Percentiles rank a stretch among this genome's conserved stretches.
phyloP scores from a whole-genome alignment of 92 coral and sea anemone species.

The Zoanthus solanderi region DNA sequence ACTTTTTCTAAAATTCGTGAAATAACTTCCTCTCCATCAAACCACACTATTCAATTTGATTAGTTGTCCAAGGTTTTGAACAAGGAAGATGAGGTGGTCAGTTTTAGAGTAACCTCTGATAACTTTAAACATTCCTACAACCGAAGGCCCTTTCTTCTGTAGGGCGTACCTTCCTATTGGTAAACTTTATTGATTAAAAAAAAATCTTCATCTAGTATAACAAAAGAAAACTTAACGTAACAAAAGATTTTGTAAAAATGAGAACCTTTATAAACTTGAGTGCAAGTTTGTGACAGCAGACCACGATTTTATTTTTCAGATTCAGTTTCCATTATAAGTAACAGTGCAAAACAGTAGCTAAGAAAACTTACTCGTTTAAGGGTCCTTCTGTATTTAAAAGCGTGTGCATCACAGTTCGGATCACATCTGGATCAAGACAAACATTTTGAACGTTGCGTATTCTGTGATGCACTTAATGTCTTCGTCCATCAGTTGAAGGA shows the following conservation, averaged over 20 bases:
- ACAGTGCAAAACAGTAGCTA: background rate
- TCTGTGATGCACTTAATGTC: background rate
- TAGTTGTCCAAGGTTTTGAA: background rate
- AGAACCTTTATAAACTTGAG: too few relatives aligned
- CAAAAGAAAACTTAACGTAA: too few relatives aligned
- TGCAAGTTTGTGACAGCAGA: too few relatives aligned
- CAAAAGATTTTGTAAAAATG: too few relatives aligned
- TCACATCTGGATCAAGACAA: slow-evolving; percentile 2
- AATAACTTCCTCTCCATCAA: slow-evolving; percentile 1
- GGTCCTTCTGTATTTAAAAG: slow-evolving; percentile 2
- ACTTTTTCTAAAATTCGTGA: background rate
- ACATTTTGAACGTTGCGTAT: slow-evolving; percentile 1
- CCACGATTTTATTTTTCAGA: too few relatives aligned
- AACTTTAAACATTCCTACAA: slow-evolving; percentile 55
- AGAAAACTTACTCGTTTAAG: background rate
- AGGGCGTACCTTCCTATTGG: too few relatives aligned
- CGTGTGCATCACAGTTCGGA: slow-evolving; percentile 21
- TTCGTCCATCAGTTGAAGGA: background rate
- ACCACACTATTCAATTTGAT: background rate
- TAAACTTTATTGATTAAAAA: too few relatives aligned
- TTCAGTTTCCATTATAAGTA: too few relatives aligned
- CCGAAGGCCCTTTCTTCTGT: slow-evolving; percentile 44
- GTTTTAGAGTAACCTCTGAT: slow-evolving; percentile 2
- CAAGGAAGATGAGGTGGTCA: background rate
- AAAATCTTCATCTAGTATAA: too few relatives aligned